These are phyloP conservation scores for Aselliscus stoliczkanus DNA, from an alignment of 2,797 vertebrate genomes.

Conservation along the genomic window DNA sequence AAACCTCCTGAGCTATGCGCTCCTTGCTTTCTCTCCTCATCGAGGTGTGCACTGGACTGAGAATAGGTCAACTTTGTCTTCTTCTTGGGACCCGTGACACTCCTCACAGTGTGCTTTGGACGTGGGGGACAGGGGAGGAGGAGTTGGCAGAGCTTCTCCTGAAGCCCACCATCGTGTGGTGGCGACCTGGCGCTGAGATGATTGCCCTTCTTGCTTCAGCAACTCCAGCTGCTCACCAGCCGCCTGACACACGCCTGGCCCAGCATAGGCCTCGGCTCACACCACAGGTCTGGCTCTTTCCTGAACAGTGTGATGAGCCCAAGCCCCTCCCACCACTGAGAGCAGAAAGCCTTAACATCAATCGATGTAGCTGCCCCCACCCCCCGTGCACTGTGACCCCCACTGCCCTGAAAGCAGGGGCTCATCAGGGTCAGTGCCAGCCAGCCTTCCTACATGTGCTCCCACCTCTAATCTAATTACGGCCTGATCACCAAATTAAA, in stretches of 20 bases:
- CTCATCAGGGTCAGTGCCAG: constrained; percentile 46
- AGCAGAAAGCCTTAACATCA: constrained; percentile 63
- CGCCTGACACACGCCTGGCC: constrained; percentile 18
- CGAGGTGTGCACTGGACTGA: constrained; percentile 46
- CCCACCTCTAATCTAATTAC: constrained; percentile 67
- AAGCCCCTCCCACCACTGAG: constrained; percentile 56
- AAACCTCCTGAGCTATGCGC: constrained; percentile 29
- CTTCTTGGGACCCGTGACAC: constrained; percentile 33
- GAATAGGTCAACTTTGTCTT: constrained; percentile 63
- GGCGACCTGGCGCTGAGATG: constrained; percentile 54
- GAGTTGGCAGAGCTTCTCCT: background rate
- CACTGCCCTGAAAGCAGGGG: constrained; percentile 60
- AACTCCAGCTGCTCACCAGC: constrained; percentile 69
- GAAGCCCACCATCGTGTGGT: constrained; percentile 52
- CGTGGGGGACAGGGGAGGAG: background rate
- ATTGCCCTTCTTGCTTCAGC: constrained; percentile 70
- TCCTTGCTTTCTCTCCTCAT: constrained; percentile 9
- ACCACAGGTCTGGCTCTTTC: constrained; percentile 23
- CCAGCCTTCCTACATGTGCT: constrained; percentile 44
- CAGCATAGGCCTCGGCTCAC: background rate
- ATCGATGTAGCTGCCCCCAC: constrained; percentile 55
- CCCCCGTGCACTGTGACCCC: constrained; percentile 36
- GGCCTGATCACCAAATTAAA: constrained; percentile 73
- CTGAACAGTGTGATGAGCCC: constrained; percentile 50
- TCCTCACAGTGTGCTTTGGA: constrained; percentile 25